Conservation (phyloP, 2,113 vertebrate genomes). For the Trichomycterus rosablanca region DNA sequence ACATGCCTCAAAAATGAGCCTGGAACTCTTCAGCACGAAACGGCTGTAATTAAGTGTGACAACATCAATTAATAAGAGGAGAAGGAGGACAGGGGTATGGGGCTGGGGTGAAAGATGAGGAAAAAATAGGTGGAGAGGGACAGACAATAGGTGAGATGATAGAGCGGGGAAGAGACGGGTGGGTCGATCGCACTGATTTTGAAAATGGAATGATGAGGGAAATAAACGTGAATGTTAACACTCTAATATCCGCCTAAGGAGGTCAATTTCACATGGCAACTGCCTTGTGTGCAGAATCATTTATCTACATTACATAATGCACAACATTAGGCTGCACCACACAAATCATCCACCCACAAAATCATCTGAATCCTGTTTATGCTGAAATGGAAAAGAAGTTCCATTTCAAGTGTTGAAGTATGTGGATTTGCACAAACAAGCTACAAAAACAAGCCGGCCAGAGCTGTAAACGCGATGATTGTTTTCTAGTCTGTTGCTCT, state of each 20-base stretch:
- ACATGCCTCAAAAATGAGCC: conserved; percentile 50
- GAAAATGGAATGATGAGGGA: conserved; percentile 26
- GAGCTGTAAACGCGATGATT: conserved; percentile 8
- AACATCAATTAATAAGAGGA: conserved; percentile 57
- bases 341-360: conserved; percentile 40
- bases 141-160: neutral
- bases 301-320: conserved; percentile 58
- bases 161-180: neutral
- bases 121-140: neutral
- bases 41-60: conserved; percentile 60
- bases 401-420: conserved; percentile 25
- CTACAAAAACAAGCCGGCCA: conserved; percentile 1
- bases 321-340: conserved; percentile 53
- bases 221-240: conserved; percentile 51
- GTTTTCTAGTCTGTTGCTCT: neutral
- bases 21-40: conserved; percentile 48
- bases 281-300: conserved; percentile 55
- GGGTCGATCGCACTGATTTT: conserved; percentile 19
- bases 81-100: conserved; percentile 16
- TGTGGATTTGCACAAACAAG: conserved; percentile 1
- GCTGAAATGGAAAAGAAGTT: conserved; percentile 16
- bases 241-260: conserved; percentile 49
- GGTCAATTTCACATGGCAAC: conserved; percentile 57
- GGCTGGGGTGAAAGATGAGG: conserved; percentile 14
- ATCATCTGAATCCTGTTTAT: conserved; percentile 35